These are phyloP conservation scores for Sinohyriopsis cumingii DNA, from an alignment of 2,888 invertebrate species.

Conservation along the genomic window DNA sequence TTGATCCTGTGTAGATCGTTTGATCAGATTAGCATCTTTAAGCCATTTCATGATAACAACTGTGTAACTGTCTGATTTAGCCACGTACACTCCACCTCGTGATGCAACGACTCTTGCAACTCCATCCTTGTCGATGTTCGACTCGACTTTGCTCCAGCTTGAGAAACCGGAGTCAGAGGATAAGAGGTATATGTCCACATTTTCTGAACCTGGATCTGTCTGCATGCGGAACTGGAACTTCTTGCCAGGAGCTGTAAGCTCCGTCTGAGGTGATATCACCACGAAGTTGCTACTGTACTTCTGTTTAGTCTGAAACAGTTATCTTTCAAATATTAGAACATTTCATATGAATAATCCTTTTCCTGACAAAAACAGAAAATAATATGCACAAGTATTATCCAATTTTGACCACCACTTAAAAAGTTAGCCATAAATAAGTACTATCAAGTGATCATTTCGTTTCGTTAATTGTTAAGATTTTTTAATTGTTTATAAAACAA, in stretches of 20 bases:
- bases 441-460: no score
- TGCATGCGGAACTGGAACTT: conserved; percentile 43
- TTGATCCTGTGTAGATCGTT: no score
- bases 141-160: conserved; percentile 57
- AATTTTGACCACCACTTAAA: no score
- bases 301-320: conserved; percentile 52
- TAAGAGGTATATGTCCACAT: conserved; percentile 50
- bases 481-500: no score
- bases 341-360: not conserved
- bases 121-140: conserved; percentile 41
- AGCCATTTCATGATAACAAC: conserved; percentile 62
- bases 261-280: conserved; percentile 54
- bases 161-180: conserved; percentile 43
- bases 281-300: conserved; percentile 63
- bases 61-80: conserved; percentile 42
- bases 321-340: not conserved
- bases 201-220: conserved; percentile 35
- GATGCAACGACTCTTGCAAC: conserved; percentile 48
- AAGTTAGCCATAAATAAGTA: no score
- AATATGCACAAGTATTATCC: not conserved
- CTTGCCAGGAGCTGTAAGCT: conserved; percentile 41
- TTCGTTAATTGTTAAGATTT: no score
- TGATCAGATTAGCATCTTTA: conserved; percentile 1
- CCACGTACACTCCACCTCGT: conserved; percentile 65
- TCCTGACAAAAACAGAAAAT: not conserved